phyloP scores from a whole-genome alignment of 2,113 vertebrate genomes.

The Cygnus buccinator region DNA sequence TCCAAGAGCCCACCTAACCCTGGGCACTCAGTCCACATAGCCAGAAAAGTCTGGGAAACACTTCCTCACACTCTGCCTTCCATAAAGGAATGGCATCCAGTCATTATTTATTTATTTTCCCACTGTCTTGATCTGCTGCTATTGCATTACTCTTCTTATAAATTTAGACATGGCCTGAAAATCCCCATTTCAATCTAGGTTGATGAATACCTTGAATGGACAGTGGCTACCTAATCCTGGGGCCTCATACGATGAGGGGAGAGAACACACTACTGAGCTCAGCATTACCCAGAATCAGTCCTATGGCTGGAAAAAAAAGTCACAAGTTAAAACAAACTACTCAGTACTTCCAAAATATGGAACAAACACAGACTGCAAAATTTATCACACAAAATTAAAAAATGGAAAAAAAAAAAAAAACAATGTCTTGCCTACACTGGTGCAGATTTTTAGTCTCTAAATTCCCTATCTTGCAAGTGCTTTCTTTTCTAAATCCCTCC shows the following conservation, averaged over 20 bases:
- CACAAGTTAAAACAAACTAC: neutral
- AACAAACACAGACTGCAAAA: neutral
- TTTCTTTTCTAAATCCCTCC: neutral
- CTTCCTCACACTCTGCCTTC: neutral
- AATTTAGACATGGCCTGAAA: neutral
- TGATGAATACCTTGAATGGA: neutral
- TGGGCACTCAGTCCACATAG: neutral
- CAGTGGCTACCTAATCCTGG: neutral
- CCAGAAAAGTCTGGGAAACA: neutral
- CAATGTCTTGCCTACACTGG: neutral
- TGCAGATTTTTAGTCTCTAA: neutral
- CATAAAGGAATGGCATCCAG: neutral
- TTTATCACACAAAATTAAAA: neutral
- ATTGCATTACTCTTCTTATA: neutral
- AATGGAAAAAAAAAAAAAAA: neutral
- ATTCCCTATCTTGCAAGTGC: neutral
- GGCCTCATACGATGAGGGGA: neutral
- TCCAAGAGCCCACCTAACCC: neutral
- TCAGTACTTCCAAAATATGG: neutral
- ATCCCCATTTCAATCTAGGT: neutral
- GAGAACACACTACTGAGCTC: neutral
- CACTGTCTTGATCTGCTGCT: neutral
- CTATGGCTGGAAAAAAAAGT: neutral
- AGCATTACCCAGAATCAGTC: neutral
- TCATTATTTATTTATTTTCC: neutral